phyloP scores from a whole-genome alignment of 1,140 invertebrate genomes.

The Halesus radiatus region DNA sequence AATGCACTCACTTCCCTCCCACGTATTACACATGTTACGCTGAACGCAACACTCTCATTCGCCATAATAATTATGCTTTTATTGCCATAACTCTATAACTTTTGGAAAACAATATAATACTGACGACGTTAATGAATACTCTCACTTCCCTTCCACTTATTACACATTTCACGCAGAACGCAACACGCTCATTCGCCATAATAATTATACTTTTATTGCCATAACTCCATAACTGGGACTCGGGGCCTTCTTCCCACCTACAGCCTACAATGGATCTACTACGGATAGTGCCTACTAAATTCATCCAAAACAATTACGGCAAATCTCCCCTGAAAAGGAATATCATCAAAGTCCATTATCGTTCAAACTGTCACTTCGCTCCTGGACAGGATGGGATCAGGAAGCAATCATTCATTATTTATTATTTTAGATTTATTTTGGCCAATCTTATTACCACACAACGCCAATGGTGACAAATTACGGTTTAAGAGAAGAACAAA shows the following conservation, averaged over 20 bases:
- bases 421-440: too few species aligned
- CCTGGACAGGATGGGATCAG: constrained; percentile 1
- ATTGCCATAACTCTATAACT: too few species aligned
- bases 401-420: neutral
- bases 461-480: too few species aligned
- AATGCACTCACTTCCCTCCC: too few species aligned
- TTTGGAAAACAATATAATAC: neutral
- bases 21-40: too few species aligned
- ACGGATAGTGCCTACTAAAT: constrained; percentile 18
- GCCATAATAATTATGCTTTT: too few species aligned
- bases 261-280: neutral
- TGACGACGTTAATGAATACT: neutral
- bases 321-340: constrained; percentile 37
- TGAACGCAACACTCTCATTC: too few species aligned
- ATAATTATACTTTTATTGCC: constrained; percentile 40
- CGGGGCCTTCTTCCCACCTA: neutral
- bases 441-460: too few species aligned
- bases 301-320: constrained; percentile 47
- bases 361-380: constrained; percentile 34
- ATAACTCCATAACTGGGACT: neutral
- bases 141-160: neutral
- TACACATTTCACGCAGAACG: neutral
- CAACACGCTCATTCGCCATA: constrained; percentile 18
- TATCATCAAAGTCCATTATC: constrained; percentile 52
- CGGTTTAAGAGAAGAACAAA: too few species aligned